Conservation (phyloP, 2,113 vertebrate species). For the Sorex araneus region DNA sequence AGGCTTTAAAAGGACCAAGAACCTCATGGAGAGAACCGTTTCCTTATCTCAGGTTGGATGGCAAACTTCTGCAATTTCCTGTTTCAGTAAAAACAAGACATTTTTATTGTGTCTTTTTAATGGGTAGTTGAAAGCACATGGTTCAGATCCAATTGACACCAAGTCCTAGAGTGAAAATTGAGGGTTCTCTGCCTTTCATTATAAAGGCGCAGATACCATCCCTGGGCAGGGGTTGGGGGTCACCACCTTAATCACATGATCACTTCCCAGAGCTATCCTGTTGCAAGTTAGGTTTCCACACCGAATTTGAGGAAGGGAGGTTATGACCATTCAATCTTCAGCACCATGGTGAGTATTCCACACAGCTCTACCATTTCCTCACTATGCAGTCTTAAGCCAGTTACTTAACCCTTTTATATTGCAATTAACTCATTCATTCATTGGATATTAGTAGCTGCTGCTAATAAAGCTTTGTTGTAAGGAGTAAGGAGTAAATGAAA, state of each 20-base stretch:
- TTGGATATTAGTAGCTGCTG: background rate
- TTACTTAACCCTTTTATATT: background rate
- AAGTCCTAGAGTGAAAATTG: background rate
- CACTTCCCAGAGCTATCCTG: background rate
- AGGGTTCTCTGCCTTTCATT: background rate
- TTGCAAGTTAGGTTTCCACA: background rate
- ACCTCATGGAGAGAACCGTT: slow-evolving; percentile 95
- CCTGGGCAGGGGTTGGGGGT: background rate
- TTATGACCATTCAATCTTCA: background rate
- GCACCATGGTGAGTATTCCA: background rate
- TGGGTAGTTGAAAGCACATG: background rate
- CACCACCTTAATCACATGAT: background rate
- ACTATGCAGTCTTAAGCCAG: background rate
- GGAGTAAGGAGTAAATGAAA: background rate
- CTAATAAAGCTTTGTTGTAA: background rate
- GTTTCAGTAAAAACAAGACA: slow-evolving; percentile 25
- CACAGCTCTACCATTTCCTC: background rate
- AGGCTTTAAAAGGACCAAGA: slow-evolving; percentile 98
- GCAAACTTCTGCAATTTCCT: background rate
- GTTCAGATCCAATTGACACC: slow-evolving; percentile 16
- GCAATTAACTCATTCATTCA: background rate
- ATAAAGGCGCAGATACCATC: background rate
- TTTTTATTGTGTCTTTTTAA: slow-evolving; percentile 21
- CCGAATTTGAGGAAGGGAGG: background rate
- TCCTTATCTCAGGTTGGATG: slow-evolving; percentile 95